A percentile compares a stretch with the other conserved stretches of the same genome.
Conservation (phyloP, 2,113 vertebrate species). For the Forbesichthys agassizii region DNA sequence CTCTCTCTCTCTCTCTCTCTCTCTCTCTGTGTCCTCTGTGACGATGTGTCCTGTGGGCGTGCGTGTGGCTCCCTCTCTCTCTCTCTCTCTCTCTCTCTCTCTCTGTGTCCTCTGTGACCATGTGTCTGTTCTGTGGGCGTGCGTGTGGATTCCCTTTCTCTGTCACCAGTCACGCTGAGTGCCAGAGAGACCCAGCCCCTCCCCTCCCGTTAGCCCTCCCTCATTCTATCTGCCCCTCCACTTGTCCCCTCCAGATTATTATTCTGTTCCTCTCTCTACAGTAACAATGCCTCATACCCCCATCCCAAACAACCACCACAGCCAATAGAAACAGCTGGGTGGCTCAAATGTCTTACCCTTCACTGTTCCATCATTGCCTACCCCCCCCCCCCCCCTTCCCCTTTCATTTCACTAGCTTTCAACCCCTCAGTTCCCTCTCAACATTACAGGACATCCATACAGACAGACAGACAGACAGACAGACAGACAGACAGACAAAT, state of each 20-base stretch:
- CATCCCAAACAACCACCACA: slow-evolving; percentile 18
- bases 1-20: slow-evolving; percentile 5
- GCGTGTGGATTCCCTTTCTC: neutral
- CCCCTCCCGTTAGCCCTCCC: slow-evolving; percentile 14
- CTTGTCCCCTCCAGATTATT: slow-evolving; percentile 27
- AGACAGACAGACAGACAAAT: neutral
- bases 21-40: neutral
- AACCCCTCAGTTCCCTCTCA: neutral
- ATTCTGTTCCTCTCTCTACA: neutral
- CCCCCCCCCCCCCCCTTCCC: neutral
- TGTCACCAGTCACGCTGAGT: neutral
- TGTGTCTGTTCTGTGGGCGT: neutral
- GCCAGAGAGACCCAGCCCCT: neutral
- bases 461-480: neutral
- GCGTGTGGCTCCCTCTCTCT: neutral
- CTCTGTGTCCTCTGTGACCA: neutral
- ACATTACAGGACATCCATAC: neutral
- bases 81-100: neutral
- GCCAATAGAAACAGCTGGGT: slow-evolving; percentile 72
- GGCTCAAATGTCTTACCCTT: slow-evolving; percentile 60
- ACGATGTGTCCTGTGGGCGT: neutral
- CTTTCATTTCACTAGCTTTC: slow-evolving; percentile 9
- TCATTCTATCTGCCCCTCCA: slow-evolving; percentile 20
- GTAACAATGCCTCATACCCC: neutral
- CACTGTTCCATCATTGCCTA: neutral